phyloP scores from a whole-genome alignment of 2,113 vertebrate species.

The Apaloderma vittatum region DNA sequence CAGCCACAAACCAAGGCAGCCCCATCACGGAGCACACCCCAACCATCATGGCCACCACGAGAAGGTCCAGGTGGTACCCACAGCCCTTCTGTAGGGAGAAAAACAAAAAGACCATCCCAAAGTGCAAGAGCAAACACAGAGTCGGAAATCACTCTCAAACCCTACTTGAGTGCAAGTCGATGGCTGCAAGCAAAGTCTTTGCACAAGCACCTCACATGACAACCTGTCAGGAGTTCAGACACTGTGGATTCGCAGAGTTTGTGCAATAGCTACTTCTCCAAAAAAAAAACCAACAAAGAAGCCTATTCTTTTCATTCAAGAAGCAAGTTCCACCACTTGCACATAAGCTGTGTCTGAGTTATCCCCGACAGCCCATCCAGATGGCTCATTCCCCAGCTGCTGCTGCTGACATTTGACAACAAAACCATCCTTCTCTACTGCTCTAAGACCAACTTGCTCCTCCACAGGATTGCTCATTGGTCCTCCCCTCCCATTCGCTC shows the following conservation, averaged over 20 bases:
- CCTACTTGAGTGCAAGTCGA: background rate
- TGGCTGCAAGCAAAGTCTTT: accelerated
- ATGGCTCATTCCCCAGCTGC: background rate
- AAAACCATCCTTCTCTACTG: background rate
- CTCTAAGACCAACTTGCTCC: background rate
- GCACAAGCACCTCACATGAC: accelerated
- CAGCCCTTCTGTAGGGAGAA: too few relatives aligned
- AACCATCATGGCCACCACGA: too few relatives aligned
- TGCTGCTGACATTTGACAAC: background rate
- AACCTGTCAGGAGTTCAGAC: background rate
- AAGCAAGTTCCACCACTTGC: background rate
- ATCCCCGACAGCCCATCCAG: background rate
- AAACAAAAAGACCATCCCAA: too few relatives aligned
- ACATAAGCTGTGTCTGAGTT: background rate
- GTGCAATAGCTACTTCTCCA: background rate
- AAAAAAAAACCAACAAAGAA: too few relatives aligned
- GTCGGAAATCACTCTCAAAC: background rate
- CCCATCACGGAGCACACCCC: constrained; percentile 70
- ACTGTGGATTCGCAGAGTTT: background rate
- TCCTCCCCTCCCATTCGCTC: background rate
- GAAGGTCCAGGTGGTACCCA: too few relatives aligned
- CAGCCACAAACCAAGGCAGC: constrained; percentile 96
- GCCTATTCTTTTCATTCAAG: background rate
- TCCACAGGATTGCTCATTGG: background rate
- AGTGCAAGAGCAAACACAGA: too few relatives aligned